These are phyloP conservation scores for Coenonympha glycerion DNA, from an alignment of 2,888 invertebrate species.

Conservation along the genomic window DNA sequence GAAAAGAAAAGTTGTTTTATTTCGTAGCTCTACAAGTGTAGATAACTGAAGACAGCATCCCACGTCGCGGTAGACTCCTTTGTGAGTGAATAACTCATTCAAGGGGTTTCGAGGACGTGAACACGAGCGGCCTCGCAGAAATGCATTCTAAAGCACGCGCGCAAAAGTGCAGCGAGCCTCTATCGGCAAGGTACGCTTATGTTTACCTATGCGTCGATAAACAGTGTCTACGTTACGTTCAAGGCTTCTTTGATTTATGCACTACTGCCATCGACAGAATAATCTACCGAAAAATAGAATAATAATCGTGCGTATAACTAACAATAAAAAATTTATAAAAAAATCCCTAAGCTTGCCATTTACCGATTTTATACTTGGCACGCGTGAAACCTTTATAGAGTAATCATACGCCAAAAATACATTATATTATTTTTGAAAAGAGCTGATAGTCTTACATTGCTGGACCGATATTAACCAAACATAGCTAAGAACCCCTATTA, in stretches of 20 bases:
- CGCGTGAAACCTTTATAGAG: too few species aligned
- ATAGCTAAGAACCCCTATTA: too few species aligned
- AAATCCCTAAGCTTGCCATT: too few species aligned
- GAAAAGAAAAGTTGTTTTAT: neutral
- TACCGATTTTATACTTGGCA: too few species aligned
- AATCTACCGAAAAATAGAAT: too few species aligned
- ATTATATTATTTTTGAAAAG: too few species aligned
- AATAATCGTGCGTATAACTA: too few species aligned
- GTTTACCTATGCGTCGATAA: conserved; percentile 9
- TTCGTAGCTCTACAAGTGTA: neutral
- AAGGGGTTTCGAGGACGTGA: conserved; percentile 41
- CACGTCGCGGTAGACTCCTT: conserved; percentile 30
- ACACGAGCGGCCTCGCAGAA: conserved; percentile 45
- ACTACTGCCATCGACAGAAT: too few species aligned
- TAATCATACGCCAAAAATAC: too few species aligned
- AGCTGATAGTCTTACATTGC: too few species aligned
- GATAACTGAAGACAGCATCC: conserved; percentile 24
- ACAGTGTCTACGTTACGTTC: neutral
- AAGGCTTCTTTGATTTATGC: neutral
- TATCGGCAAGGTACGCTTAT: conserved; percentile 27
- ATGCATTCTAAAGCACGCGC: conserved; percentile 65
- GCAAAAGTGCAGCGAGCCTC: conserved; percentile 35
- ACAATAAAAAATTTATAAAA: too few species aligned
- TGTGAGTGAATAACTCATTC: conserved; percentile 40
- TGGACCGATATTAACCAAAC: too few species aligned